phyloP scores from a whole-genome alignment of 2,113 vertebrate genomes.

The Okapia johnstoni region DNA sequence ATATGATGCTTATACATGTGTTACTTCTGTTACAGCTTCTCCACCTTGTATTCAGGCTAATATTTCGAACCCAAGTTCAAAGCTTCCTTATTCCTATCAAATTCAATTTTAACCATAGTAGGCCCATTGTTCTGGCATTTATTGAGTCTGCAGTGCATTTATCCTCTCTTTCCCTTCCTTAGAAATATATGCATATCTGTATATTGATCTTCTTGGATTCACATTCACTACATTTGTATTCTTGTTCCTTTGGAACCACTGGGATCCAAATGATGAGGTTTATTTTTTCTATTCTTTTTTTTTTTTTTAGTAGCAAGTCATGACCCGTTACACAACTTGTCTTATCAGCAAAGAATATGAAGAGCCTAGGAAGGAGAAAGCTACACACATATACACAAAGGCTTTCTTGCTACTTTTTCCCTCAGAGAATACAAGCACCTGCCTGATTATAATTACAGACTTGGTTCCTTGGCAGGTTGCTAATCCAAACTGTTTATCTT shows the following conservation, averaged over 20 bases:
- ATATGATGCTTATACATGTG: background rate
- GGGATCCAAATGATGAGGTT: background rate
- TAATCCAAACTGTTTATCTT: conserved; percentile 53
- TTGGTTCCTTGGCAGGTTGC: background rate
- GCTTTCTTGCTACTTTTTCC: background rate
- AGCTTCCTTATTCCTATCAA: background rate
- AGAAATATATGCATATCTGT: background rate
- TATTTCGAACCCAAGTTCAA: background rate
- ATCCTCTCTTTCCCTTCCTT: background rate
- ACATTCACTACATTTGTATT: background rate
- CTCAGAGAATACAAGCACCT: conserved; percentile 22
- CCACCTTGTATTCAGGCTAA: background rate
- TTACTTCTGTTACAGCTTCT: background rate
- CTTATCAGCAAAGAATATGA: background rate
- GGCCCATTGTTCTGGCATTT: background rate
- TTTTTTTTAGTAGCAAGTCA: background rate
- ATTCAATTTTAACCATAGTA: background rate
- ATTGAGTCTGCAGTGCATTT: background rate
- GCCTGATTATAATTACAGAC: conserved; percentile 44
- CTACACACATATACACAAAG: background rate
- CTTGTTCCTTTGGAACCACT: background rate
- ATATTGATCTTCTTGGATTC: background rate
- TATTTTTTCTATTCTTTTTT: background rate
- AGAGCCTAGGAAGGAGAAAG: background rate
- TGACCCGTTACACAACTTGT: background rate